These are phyloP conservation scores for Petrocephalus schoutedeni DNA, from an alignment of 2,797 vertebrate genomes.

Conservation along the genomic window DNA sequence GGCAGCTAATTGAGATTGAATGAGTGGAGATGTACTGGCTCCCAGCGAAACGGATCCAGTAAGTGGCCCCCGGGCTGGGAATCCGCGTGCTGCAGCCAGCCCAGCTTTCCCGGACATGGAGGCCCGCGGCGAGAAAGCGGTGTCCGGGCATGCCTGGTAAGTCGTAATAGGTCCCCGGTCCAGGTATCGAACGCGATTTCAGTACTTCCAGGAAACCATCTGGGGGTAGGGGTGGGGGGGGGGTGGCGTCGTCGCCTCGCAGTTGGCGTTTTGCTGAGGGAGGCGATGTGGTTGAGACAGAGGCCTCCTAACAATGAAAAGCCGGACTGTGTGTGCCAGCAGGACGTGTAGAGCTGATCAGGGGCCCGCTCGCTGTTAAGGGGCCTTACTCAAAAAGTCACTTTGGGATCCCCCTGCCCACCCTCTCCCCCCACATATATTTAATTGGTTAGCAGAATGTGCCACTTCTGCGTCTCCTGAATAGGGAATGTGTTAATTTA, in stretches of 20 bases:
- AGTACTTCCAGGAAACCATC: constrained; percentile 34
- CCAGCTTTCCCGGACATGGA: constrained; percentile 9
- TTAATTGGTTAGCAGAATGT: background rate
- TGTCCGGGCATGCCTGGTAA: background rate
- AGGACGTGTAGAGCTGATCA: too few species aligned
- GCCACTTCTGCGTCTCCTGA: background rate
- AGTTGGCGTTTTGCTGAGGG: background rate
- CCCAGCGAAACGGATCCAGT: constrained; percentile 46
- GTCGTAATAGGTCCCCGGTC: constrained; percentile 38
- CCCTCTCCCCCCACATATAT: background rate
- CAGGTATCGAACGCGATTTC: constrained; percentile 27
- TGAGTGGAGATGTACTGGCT: constrained; percentile 44
- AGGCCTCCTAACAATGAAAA: background rate
- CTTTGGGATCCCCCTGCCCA: background rate
- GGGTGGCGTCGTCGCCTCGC: background rate
- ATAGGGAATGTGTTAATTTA: background rate
- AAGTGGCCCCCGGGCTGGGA: background rate
- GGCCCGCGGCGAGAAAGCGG: too few species aligned
- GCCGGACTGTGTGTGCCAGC: background rate
- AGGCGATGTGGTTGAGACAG: background rate
- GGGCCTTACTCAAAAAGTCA: background rate
- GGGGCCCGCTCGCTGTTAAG: background rate
- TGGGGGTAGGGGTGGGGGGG: background rate
- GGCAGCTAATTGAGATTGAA: constrained; percentile 69
- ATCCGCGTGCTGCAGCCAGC: background rate